Percentiles rank a stretch among this genome's conserved stretches.
These are phyloP conservation scores for Chionoecetes opilio DNA, from an alignment of 1,140 invertebrate genomes.

Conservation along the genomic window DNA sequence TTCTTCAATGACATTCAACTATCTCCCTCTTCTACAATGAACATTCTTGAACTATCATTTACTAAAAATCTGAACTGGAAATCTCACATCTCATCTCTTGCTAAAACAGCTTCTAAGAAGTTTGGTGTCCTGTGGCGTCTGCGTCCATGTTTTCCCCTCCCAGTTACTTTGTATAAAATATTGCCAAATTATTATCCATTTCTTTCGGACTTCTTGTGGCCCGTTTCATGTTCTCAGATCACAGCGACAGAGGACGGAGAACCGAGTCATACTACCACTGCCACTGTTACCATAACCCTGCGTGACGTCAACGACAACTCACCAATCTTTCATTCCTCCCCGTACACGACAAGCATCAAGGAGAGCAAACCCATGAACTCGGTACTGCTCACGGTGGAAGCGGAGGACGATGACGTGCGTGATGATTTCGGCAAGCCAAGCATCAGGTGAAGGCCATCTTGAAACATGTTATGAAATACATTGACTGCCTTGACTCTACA, in stretches of 20 bases:
- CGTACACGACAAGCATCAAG: background rate
- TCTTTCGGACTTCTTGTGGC: too few relatives aligned
- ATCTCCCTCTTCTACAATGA: too few relatives aligned
- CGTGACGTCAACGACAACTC: conserved; percentile 27
- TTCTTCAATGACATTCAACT: too few relatives aligned
- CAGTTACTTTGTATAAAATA: too few relatives aligned
- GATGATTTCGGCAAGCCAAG: background rate
- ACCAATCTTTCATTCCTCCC: background rate
- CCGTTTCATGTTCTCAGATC: background rate
- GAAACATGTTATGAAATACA: too few relatives aligned
- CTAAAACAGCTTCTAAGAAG: too few relatives aligned
- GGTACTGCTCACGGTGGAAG: background rate
- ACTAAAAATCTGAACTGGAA: too few relatives aligned
- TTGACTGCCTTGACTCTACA: too few relatives aligned
- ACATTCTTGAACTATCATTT: too few relatives aligned
- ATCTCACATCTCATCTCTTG: too few relatives aligned
- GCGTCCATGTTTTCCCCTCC: too few relatives aligned
- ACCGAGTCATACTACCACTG: background rate
- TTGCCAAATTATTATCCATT: background rate
- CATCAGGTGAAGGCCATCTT: conserved; percentile 36
- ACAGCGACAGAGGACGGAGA: background rate
- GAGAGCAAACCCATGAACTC: background rate
- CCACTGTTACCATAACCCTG: background rate
- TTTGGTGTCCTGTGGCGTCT: too few relatives aligned
- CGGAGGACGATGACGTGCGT: background rate